These are phyloP conservation scores for Tinea pellionella DNA, from an alignment of 2,888 invertebrate species.

Conservation along the genomic window DNA sequence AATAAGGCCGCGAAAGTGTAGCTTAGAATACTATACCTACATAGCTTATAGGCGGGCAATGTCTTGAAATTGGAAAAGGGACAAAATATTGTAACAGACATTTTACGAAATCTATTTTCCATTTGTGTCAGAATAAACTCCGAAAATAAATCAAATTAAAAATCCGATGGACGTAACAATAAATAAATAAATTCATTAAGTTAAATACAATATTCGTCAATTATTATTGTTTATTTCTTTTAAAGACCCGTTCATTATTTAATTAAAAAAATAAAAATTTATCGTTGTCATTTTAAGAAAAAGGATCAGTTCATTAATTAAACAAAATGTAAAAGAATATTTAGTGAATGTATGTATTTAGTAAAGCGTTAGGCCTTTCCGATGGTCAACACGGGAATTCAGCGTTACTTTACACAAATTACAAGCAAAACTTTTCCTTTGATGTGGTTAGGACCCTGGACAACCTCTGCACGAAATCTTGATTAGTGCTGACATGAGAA, in stretches of 20 bases:
- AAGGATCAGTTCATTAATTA: no score
- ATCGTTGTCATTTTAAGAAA: no score
- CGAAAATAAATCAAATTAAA: background rate
- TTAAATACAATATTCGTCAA: no score
- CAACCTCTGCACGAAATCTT: conserved; percentile 2
- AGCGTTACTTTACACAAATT: conserved; percentile 9
- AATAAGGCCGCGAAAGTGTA: conserved; percentile 4
- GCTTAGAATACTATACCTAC: background rate
- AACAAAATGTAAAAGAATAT: no score
- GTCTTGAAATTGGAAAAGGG: conserved; percentile 8
- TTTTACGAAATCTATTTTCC: conserved; percentile 6
- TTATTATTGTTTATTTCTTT: no score
- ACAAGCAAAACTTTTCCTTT: conserved; percentile 10
- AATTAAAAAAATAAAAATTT: no score
- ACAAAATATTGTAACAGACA: conserved; percentile 10
- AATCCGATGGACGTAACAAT: background rate
- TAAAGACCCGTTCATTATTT: no score
- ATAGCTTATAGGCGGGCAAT: background rate
- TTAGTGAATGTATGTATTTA: no score
- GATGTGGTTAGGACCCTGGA: background rate
- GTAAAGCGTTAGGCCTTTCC: background rate
- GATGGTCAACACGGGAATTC: conserved; percentile 3
- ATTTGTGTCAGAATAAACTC: background rate
- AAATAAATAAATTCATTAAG: no score
- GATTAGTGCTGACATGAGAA: conserved; percentile 9